Base-by-base conservation (phyloP, 2,113 vertebrate species). In the Micronycteris hirsuta region DNA sequence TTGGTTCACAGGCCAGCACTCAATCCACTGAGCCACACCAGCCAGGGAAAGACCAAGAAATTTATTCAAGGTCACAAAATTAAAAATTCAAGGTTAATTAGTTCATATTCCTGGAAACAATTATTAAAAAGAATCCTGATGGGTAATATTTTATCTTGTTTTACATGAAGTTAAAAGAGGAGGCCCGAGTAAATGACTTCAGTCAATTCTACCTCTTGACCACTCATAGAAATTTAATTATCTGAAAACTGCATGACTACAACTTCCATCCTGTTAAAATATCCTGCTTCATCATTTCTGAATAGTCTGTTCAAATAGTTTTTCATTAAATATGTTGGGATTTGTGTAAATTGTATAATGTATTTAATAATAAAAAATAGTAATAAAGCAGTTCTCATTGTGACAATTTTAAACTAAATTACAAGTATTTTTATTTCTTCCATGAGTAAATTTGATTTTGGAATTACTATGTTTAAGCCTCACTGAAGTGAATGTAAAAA, bases 321-420 rank as follows among this genome's bases (percentile, higher is more conserved):
- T 92, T 41, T 47, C 65, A 4, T 54, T 71, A 76, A 92, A 77
- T 65, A 96, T 67, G 11, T 31, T n/a, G 15, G 17, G 6, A 56
- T 86, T 17, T 43, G 13, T 58, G 1, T 84, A 95, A 94, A 95
- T 52, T 86, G 11, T 83, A 9, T 70, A n/a, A 20, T 16, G 1
- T 63, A 28, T 28, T 63, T 24, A 58, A 63, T 28, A 61, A 28
- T 13, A 63, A 28, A 65, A 82, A 86, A 71, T 26, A 93, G 43
- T 63, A 82, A 78, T 47, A 82, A 91, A 45, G 70, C 36, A 31
- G 5, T 81, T 90, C 13, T 82, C 17, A 85, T 11, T 74, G 65
- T 73, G 22, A 33, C 13, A 91, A 82, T 68, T 90, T 95, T 92
- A 92, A 77, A n/a, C 90, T 86, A 56, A 93, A 92, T 94, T 41